Percentiles rank a stretch among this genome's conserved stretches.
Evolutionary conservation across 2,888 invertebrate species (phyloP).

Genomic region (Imbricaverruca yamaguchii): DNA sequence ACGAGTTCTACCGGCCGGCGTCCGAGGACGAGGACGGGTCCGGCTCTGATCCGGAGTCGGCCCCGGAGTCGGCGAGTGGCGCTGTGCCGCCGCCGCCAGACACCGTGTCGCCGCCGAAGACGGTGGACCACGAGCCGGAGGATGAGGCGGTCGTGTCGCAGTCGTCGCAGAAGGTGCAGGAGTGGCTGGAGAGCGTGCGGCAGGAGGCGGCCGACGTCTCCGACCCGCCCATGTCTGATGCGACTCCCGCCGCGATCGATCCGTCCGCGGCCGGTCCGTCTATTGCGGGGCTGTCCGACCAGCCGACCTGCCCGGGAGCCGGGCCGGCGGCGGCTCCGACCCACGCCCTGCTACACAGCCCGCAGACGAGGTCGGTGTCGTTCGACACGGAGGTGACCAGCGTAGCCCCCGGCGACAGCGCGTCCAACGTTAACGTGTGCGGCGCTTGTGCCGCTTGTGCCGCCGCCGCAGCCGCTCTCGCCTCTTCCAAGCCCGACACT

Average conservation of each 20-base stretch:
- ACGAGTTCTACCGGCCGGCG: slow-evolving; percentile 67
- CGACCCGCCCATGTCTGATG: neutral
- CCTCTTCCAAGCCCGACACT: neutral
- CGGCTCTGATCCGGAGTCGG: slow-evolving; percentile 23
- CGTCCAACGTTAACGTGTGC: slow-evolving; percentile 8
- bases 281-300: neutral
- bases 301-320: too few species aligned
- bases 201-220: neutral
- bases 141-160: slow-evolving; percentile 37
- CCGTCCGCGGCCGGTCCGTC: neutral
- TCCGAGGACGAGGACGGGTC: slow-evolving; percentile 48
- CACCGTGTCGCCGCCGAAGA: slow-evolving; percentile 4
- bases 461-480: neutral
- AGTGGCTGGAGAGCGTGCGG: slow-evolving; percentile 11
- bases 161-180: slow-evolving; percentile 25
- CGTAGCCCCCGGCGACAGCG: slow-evolving; percentile 21
- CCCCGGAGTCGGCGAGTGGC: neutral
- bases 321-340: neutral
- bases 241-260: neutral
- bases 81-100: slow-evolving; percentile 5
- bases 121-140: slow-evolving; percentile 33
- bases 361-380: neutral
- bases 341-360: neutral
- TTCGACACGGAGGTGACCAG: slow-evolving; percentile 15
- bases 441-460: slow-evolving; percentile 3